Base-by-base conservation (phyloP, 2,797 vertebrate genomes). In the Leptatherina wallacei region DNA sequence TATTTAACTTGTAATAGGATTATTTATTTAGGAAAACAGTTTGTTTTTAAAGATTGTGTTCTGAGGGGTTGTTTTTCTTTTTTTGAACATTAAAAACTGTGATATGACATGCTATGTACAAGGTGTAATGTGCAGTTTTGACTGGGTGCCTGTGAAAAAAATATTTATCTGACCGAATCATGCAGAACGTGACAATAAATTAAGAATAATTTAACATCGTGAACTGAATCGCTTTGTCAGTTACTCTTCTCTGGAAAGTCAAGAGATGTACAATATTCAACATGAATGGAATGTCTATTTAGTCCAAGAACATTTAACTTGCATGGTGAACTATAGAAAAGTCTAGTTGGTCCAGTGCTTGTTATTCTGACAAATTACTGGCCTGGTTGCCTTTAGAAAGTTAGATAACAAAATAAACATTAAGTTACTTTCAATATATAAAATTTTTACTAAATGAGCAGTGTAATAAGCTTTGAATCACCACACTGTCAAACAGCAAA, bases 21-120 rank as follows among this genome's bases (percentile, higher is more conserved):
- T 90, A 89, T 92, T 84, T 91, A 91, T 90, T 87, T 54, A 54
- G 16, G 6, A 2, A 35, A 42, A 72, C 16, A 1, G 29, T 58
- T 77, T n/a, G 7, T 65, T 84, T 69, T 44, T 64, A 61, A 49
- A 16, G 40, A 70, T 58, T 55, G 30, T 55, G 4, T 40, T 70
- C 14, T 27, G 8, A 29, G n/a, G 59, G 2, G 11, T 61, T 14
- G 11, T 18, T 38, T 69, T 61, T 38, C 20, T 36, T 62, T 64
- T 36, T 18, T 66, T 66, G 18, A 40, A 16, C 29, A 14, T 29
- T 61, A 40, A 68, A 81, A 65, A 81, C 49, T 36, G 30, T 74
- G n/a, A 66, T 63, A 10, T 63, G 13, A 57, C 6, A 44, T 58
- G 6, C n/a, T 33, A 47, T 67, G 72, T 64, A 69, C 32, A 3